A percentile compares a stretch with the other conserved stretches of the same genome.
Evolutionary conservation across 2,113 vertebrate genomes (phyloP).

Genomic region (Prolemur simus): DNA sequence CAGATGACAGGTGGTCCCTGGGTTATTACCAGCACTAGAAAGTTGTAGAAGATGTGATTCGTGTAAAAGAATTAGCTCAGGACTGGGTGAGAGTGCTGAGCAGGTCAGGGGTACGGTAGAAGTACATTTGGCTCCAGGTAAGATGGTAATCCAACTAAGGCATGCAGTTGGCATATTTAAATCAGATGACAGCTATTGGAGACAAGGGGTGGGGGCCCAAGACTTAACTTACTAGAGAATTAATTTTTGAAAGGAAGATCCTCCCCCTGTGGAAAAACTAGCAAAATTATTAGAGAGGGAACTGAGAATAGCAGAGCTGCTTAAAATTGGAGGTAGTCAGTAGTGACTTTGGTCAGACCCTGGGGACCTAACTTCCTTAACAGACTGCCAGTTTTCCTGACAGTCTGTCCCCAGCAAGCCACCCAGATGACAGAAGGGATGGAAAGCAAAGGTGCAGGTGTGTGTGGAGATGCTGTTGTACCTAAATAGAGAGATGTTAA

Average conservation of each 20-base stretch:
- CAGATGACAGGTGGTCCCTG: neutral
- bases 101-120: neutral
- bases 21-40: neutral
- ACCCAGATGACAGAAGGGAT: constrained; percentile 64
- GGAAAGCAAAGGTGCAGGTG: constrained; percentile 28
- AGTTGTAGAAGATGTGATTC: neutral
- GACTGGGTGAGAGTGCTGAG: neutral
- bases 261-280: neutral
- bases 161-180: neutral
- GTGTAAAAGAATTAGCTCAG: neutral
- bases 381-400: constrained; percentile 22
- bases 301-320: neutral
- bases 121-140: neutral
- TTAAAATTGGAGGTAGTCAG: constrained; percentile 43
- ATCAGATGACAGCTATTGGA: neutral
- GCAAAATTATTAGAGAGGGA: constrained; percentile 30
- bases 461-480: neutral
- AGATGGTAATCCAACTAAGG: neutral
- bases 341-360: neutral
- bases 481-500: constrained; percentile 34
- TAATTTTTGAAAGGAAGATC: neutral
- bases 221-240: neutral
- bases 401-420: constrained; percentile 30
- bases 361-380: constrained; percentile 47
- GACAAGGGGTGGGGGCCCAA: neutral